phyloP scores from a whole-genome alignment of 2,797 vertebrate species.

The Rhadinocentrus ornatus region DNA sequence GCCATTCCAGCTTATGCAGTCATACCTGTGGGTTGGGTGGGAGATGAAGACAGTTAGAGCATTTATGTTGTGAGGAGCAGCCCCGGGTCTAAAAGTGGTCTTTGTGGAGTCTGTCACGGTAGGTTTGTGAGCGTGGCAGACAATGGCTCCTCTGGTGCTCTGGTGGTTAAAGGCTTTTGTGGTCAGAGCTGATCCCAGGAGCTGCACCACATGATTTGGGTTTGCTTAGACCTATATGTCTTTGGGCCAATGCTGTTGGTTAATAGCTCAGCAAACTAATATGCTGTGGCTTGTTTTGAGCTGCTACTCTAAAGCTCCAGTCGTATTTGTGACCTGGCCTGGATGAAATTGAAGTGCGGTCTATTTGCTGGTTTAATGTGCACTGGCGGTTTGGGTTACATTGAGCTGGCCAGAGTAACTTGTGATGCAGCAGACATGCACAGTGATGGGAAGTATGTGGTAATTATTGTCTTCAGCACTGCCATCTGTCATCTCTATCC shows the following conservation, averaged over 20 bases:
- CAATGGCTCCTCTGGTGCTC: constrained; percentile 65
- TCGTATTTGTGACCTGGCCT: constrained; percentile 49
- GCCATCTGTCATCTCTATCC: constrained; percentile 82
- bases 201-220: constrained; percentile 58
- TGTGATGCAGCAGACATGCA: constrained; percentile 77
- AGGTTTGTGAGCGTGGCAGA: constrained; percentile 69
- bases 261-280: constrained; percentile 48
- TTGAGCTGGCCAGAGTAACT: constrained; percentile 66
- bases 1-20: constrained; percentile 61
- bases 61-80: constrained; percentile 75
- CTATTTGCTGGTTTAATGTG: constrained; percentile 57
- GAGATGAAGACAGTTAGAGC: constrained; percentile 67
- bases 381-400: constrained; percentile 59
- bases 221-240: constrained; percentile 60
- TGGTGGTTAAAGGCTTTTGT: constrained; percentile 57
- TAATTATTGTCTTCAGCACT: constrained; percentile 84
- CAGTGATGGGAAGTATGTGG: constrained; percentile 82
- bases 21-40: constrained; percentile 81
- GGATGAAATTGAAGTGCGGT: constrained; percentile 60
- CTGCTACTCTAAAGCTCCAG: constrained; percentile 44
- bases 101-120: constrained; percentile 76
- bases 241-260: constrained; percentile 58
- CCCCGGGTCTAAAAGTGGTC: constrained; percentile 63
- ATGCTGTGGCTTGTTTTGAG: constrained; percentile 44
- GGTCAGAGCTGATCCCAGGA: constrained; percentile 49